phyloP scores from a whole-genome alignment of 2,888 invertebrate genomes.

The Malacosoma neustria region DNA sequence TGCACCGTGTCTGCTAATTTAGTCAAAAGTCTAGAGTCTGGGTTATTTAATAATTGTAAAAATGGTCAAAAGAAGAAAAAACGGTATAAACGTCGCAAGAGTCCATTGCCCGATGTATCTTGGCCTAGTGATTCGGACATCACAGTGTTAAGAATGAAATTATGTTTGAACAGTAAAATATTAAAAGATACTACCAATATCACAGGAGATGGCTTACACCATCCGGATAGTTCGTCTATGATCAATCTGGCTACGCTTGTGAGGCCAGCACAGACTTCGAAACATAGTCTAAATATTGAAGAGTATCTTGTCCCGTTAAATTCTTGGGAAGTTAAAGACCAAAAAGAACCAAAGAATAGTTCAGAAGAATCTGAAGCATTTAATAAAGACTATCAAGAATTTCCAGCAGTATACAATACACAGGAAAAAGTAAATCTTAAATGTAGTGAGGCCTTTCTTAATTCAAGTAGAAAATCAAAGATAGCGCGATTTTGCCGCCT shows the following conservation, averaged over 20 bases:
- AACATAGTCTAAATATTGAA: conserved; percentile 44
- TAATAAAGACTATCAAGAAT: conserved; percentile 11
- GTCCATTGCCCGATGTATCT: conserved; percentile 43
- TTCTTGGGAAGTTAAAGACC: conserved; percentile 64
- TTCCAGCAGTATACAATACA: conserved; percentile 18
- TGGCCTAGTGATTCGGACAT: conserved; percentile 77
- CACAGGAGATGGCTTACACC: conserved; percentile 73
- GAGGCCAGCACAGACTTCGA: conserved; percentile 48
- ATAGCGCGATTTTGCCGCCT: conserved; percentile 53
- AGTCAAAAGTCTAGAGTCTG: conserved; percentile 44
- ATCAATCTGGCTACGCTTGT: conserved; percentile 75
- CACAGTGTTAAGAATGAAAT: conserved; percentile 71
- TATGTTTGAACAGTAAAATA: conserved; percentile 36
- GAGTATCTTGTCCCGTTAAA: conserved; percentile 72
- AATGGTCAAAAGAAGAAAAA: conserved; percentile 39
- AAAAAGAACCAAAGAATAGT: conserved; percentile 14
- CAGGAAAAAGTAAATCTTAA: conserved; percentile 18
- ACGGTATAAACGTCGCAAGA: conserved; percentile 31
- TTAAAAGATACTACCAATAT: conserved; percentile 58
- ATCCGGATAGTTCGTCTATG: conserved; percentile 73
- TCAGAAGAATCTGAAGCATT: conserved; percentile 9
- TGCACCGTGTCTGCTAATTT: conserved; percentile 33
- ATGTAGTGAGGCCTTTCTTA: conserved; percentile 20
- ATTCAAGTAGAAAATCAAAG: conserved; percentile 36
- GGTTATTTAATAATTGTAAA: conserved; percentile 25